These are phyloP conservation scores for Enteromius afrohamiltoni DNA, from an alignment of 2,797 vertebrate genomes.

Conservation along the genomic window DNA sequence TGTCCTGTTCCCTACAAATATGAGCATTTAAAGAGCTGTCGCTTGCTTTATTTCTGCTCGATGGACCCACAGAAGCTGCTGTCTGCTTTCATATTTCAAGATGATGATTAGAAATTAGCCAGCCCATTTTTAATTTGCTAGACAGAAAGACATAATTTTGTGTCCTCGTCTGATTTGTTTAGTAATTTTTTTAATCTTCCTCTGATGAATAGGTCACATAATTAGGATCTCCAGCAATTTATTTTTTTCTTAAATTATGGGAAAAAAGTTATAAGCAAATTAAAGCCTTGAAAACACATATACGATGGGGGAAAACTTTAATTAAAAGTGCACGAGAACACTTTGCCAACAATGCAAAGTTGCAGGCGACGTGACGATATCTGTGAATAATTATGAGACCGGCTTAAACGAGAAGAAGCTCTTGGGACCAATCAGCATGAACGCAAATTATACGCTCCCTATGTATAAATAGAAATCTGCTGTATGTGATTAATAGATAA, in stretches of 20 bases:
- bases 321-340: constrained; percentile 21
- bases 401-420: not conserved
- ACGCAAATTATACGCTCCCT: not conserved
- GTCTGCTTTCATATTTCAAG: constrained; percentile 49
- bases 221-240: constrained; percentile 7
- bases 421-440: not conserved
- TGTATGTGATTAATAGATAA: constrained; percentile 6
- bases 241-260: not conserved
- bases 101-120: constrained; percentile 14
- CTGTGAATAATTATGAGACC: constrained; percentile 3
- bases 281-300: constrained; percentile 24
- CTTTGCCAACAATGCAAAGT: constrained; percentile 2
- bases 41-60: not conserved
- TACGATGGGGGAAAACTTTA: constrained; percentile 15
- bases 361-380: not conserved
- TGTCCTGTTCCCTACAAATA: not conserved
- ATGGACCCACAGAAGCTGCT: constrained; percentile 12
- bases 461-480: not conserved
- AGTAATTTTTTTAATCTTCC: not conserved
- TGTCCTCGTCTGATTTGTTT: constrained; percentile 14
- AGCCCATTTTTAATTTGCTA: constrained; percentile 19
- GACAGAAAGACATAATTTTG: constrained; percentile 8
- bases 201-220: constrained; percentile 1
- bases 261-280: constrained; percentile 11
- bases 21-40: not conserved